These are phyloP conservation scores for Montipora efflorescens DNA, from an alignment of 64 coral and sea anemone species.

Conservation along the genomic window DNA sequence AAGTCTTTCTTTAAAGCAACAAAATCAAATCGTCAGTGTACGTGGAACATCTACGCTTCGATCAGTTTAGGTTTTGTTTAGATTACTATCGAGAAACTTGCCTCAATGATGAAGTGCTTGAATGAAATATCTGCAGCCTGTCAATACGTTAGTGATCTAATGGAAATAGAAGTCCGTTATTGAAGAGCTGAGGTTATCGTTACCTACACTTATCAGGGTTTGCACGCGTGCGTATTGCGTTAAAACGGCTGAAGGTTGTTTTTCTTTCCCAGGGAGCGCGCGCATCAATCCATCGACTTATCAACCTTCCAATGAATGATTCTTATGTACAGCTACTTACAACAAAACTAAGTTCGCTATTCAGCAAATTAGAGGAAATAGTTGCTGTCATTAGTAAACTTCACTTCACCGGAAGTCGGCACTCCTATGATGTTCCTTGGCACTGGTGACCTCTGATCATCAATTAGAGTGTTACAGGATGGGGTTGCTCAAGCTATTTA, in stretches of 20 bases:
- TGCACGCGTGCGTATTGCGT: not conserved
- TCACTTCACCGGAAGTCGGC: conserved; percentile 50
- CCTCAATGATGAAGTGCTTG: not conserved
- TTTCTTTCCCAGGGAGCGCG: too few species aligned
- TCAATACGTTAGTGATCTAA: conserved; percentile 12
- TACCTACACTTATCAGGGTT: not conserved
- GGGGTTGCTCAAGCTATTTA: not conserved
- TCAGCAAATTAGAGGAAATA: conserved; percentile 48
- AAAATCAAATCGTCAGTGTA: not conserved
- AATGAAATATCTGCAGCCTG: conserved; percentile 3
- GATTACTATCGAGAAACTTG: not conserved
- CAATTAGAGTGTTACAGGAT: not conserved
- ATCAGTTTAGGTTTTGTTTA: not conserved
- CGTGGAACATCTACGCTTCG: not conserved
- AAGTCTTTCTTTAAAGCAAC: not conserved
- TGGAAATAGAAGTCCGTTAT: conserved; percentile 9
- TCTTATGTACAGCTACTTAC: not conserved
- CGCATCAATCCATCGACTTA: not conserved
- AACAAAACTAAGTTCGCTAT: not conserved
- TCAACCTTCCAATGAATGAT: not conserved
- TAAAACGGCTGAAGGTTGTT: not conserved
- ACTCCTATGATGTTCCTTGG: not conserved
- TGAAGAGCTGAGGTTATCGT: conserved; percentile 2
- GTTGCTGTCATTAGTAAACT: conserved; percentile 39
- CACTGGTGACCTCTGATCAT: conserved; percentile 10